A percentile compares a stretch with the other conserved stretches of the same genome.
These are phyloP conservation scores for Helicoverpa armigera DNA, from an alignment of 1,140 invertebrate genomes.

Conservation along the genomic window DNA sequence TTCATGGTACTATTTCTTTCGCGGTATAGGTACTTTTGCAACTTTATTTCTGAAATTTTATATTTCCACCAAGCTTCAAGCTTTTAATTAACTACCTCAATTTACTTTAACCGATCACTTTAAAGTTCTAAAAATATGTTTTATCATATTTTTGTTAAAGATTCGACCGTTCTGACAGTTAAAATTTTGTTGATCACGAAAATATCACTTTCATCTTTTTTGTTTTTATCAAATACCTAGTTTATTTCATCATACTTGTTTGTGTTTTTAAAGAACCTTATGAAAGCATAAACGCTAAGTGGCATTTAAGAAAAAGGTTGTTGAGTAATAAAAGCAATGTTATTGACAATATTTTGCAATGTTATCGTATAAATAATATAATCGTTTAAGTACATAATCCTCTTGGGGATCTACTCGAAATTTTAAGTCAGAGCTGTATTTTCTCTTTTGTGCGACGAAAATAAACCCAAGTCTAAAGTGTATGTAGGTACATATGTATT, in stretches of 20 bases:
- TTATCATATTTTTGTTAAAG: no score
- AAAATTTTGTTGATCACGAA: no score
- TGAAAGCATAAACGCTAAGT: not conserved
- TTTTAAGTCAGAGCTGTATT: not conserved
- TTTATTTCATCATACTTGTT: no score
- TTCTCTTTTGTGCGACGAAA: not conserved
- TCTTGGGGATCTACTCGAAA: not conserved
- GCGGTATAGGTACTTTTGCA: not conserved
- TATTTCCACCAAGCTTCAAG: not conserved
- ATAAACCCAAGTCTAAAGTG: not conserved
- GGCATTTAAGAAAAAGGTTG: not conserved
- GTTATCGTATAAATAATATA: constrained; percentile 2
- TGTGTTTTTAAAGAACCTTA: not conserved
- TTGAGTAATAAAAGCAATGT: not conserved
- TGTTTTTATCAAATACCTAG: no score
- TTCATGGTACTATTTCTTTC: not conserved
- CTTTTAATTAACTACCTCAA: not conserved
- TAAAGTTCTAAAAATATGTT: no score
- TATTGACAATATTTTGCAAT: not conserved
- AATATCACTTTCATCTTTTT: no score
- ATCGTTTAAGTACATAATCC: constrained; percentile 15
- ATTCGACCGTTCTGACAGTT: not conserved
- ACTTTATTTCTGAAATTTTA: not conserved
- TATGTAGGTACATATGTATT: no score
- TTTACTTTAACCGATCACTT: no score